Evolutionary conservation across 1,140 invertebrate genomes (phyloP).

Genomic region (Adoxophyes honmai): DNA sequence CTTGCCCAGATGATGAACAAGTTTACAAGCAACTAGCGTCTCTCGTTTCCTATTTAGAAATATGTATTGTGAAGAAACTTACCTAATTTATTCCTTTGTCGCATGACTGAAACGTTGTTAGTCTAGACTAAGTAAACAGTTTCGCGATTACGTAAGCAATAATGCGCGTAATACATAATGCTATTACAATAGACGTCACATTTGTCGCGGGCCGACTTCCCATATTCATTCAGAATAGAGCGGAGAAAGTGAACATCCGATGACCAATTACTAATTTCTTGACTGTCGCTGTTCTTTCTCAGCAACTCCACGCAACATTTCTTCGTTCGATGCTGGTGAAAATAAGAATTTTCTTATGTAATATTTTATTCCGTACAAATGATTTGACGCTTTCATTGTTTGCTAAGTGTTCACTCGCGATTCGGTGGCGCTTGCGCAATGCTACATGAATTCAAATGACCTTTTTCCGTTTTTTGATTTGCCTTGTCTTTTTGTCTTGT

Average conservation of each 20-base stretch:
- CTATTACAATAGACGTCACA: background rate
- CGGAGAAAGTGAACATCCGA: slow-evolving; percentile 12
- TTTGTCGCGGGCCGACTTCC: background rate
- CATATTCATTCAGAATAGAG: slow-evolving; percentile 7
- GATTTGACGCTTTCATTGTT: slow-evolving; percentile 22
- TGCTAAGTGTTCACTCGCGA: slow-evolving; percentile 10
- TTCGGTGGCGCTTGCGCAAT: slow-evolving; percentile 11
- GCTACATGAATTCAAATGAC: slow-evolving; percentile 12
- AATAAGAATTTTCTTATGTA: slow-evolving; percentile 18
- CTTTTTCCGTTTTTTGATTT: slow-evolving; percentile 16
- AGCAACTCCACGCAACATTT: slow-evolving; percentile 22
- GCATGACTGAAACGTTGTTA: background rate
- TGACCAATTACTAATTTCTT: slow-evolving; percentile 24
- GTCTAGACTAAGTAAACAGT: background rate
- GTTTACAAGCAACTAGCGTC: slow-evolving; percentile 27
- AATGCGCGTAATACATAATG: background rate
- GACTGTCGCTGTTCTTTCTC: slow-evolving; percentile 14
- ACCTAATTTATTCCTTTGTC: no score
- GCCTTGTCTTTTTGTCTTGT: slow-evolving; percentile 2
- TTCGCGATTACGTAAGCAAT: background rate
- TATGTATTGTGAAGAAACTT: no score
- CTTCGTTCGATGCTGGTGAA: slow-evolving; percentile 4
- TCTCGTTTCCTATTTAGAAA: slow-evolving; percentile 15
- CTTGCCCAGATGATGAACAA: no score
- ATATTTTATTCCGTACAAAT: slow-evolving; percentile 18